Evolutionary conservation across 1,140 invertebrate genomes (phyloP), one percentile per base, ranked within the genome.

Genomic region (Nylanderia fulva): DNA sequence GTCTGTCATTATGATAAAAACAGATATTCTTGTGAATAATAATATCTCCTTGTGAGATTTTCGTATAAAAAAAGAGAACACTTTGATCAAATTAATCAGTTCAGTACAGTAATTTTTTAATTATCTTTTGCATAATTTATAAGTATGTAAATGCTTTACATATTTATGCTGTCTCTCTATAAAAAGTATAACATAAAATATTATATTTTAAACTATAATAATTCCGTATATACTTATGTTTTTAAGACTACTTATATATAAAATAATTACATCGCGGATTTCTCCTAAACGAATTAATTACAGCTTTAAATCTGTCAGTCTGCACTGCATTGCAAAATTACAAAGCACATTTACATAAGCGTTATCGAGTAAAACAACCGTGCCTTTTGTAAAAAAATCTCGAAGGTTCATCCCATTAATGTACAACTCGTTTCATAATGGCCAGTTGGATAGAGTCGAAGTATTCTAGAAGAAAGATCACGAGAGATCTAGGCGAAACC

Each of bases 341-440:
- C 29, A 48, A 66, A 64, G 18, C 33, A 21, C 6, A 74, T 39
- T 72, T 72, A 33, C 29, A 54, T 56, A 36, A 71, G 36, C 36
- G 56, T 8, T 39, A 18, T n/a, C 11, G 56, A 72, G 42, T 24
- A 27, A 13, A 56, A 76, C 27, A 29, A 42, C 13, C 36, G 39
- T 13, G 33, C 2, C 18, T 54, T 75, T 9, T 52, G 11, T 54
- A 24, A 79, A 66, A 39, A 54, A 36, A 66, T 52, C 29, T 8
- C 13, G 8, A 52, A 36, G 8, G 33, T 52, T 63, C 42, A 66
- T 33, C 48, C 27, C 21, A 42, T 66, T 79, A 79, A 79, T 52
- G 18, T 4, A 52, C 39, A 21, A 13, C 11, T 79, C 42, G 36
- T 79, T 66, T 79, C 61, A 79, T 79, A 79, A 79, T 24, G n/a